These are phyloP conservation scores for Amphipoea lucens DNA, from an alignment of 2,888 invertebrate genomes.

Conservation along the genomic window DNA sequence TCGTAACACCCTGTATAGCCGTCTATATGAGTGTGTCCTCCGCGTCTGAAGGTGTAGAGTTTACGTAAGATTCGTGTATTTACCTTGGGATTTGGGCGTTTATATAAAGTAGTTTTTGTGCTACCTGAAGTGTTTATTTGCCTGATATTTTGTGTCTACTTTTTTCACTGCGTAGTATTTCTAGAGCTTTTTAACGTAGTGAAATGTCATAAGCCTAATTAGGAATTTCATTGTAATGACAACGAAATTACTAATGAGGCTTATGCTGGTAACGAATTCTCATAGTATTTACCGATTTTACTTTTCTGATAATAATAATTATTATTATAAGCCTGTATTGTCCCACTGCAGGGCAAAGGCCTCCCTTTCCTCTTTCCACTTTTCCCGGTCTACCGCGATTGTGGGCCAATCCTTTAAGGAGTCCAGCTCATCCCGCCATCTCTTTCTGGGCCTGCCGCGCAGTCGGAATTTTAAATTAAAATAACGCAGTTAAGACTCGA, in stretches of 20 bases:
- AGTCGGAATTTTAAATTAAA: too few species aligned
- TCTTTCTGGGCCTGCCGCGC: too few species aligned
- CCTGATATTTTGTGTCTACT: not conserved
- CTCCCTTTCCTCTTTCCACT: too few species aligned
- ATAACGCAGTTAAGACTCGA: not conserved
- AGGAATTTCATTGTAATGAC: not conserved
- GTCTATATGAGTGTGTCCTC: slow-evolving; percentile 64
- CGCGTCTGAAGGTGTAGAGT: slow-evolving; percentile 45
- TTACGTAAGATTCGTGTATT: slow-evolving; percentile 60
- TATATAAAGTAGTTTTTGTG: slow-evolving; percentile 38
- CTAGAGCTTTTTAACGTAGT: not conserved
- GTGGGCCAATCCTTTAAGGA: too few species aligned
- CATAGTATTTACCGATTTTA: too few species aligned
- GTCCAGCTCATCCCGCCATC: too few species aligned
- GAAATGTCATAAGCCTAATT: not conserved
- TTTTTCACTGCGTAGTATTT: not conserved
- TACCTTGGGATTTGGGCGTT: slow-evolving; percentile 48
- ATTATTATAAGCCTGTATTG: too few species aligned
- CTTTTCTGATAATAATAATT: too few species aligned
- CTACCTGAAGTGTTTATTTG: slow-evolving; percentile 14
- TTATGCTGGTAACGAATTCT: too few species aligned
- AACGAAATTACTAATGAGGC: too few species aligned
- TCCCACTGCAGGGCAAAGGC: too few species aligned
- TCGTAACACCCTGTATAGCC: slow-evolving; percentile 59
- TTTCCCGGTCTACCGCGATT: too few species aligned